Base-by-base conservation (phyloP, 2,888 invertebrate species). In the Hymenopus coronatus region DNA sequence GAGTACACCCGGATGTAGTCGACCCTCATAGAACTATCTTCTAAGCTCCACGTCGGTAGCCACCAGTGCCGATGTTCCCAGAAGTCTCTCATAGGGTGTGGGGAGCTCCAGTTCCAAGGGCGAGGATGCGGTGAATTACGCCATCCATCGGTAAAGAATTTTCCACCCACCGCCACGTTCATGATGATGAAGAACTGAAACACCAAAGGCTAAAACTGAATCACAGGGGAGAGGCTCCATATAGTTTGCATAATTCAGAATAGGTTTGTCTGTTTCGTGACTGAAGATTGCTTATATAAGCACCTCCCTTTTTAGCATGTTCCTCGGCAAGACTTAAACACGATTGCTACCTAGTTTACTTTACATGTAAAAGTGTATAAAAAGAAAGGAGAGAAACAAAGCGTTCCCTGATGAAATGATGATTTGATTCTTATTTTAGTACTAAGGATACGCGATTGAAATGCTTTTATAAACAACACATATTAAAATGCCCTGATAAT, bases 161-260 rank as follows among this genome's bases (percentile, higher is more conserved):
- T 91, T 6, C 93, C 93, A 15, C 93, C 93, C n/a, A 93, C 93
- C n/a, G 93, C 93, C 15, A 93, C 92, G 90, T 93, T 93, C 90
- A 93, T 88, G 7, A 93, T 92, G 88, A 93, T 91, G 91, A 92
- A 93, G 91, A 93, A 93, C 92, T 93, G 89, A 28, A 88, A 70
- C 54, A 70, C 54, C 15, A 54, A 54, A 54, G 54, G 54, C 20
- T 54, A 54, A 54, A 54, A 14, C 54, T 54, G 3, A 70, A 70
- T 70, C 54, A 70, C 25, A 70, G 3, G 54, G 54, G 54, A 70
- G 54, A 70, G 54, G 54, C 54, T 3, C 4, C 54, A 70, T 20
- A 20, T 70, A 6, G 40, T 25, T 70, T 70, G 54, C 54, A 70
- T 70, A 70, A 20, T 70, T 70, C 54, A 70, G 20, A 70, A 20